These are phyloP conservation scores for Macrophya annulata DNA, from an alignment of 2,888 invertebrate species.

Conservation along the genomic window DNA sequence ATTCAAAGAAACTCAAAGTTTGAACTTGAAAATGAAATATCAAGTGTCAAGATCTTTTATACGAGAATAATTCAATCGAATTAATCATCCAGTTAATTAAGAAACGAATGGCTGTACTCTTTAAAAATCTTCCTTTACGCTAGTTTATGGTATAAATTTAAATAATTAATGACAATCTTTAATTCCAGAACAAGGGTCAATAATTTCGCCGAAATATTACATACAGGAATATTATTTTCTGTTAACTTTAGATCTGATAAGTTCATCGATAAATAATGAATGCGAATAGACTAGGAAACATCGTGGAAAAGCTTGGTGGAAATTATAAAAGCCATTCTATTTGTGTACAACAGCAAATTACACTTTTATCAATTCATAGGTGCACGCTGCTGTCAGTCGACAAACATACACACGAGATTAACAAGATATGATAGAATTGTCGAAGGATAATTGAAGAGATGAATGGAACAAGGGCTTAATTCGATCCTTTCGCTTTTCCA, in stretches of 20 bases:
- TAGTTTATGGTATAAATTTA: neutral
- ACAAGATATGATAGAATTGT: conserved; percentile 6
- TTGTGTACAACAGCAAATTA: neutral
- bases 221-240: neutral
- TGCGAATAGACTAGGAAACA: neutral
- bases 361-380: neutral
- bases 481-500: neutral
- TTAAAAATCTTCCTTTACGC: neutral
- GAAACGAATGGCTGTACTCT: neutral
- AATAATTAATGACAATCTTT: neutral
- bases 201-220: neutral
- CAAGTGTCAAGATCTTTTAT: neutral
- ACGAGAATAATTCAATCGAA: neutral
- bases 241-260: neutral
- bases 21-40: neutral
- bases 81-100: neutral
- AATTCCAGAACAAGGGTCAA: neutral
- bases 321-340: neutral
- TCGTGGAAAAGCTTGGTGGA: neutral
- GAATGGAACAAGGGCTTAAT: neutral
- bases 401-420: conserved; percentile 17
- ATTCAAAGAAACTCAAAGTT: neutral
- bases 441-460: conserved; percentile 4
- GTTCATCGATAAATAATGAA: conserved; percentile 1
- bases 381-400: neutral